Percentiles rank a stretch among this genome's conserved stretches.
Evolutionary conservation across 2,888 invertebrate genomes (phyloP).

Genomic region (Melinaea menophilus): DNA sequence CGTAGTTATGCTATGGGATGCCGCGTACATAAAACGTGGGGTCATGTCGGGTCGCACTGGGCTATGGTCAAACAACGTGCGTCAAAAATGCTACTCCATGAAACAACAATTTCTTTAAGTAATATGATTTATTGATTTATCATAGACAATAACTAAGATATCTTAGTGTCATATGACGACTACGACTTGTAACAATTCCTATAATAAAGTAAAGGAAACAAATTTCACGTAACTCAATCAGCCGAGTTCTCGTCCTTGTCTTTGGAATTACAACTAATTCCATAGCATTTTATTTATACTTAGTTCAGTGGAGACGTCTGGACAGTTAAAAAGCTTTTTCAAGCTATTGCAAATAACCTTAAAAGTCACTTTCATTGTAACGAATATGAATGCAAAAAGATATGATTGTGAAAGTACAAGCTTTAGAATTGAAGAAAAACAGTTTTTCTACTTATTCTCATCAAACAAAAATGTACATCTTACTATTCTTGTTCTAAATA

Average conservation of each 20-base stretch:
- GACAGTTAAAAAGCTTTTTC: too few species aligned
- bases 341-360: too few species aligned
- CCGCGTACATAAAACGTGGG: constrained; percentile 67
- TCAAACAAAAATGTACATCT: too few species aligned
- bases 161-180: neutral
- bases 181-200: neutral
- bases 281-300: constrained; percentile 11
- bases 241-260: constrained; percentile 53
- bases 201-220: constrained; percentile 40
- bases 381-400: too few species aligned
- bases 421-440: too few species aligned
- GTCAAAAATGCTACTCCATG: constrained; percentile 38
- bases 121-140: neutral
- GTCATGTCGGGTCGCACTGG: constrained; percentile 56
- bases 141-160: neutral
- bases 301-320: neutral
- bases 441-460: too few species aligned
- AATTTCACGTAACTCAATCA: constrained; percentile 53
- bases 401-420: too few species aligned
- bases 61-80: constrained; percentile 70
- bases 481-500: too few species aligned
- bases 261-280: constrained; percentile 34
- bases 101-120: neutral
- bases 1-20: constrained; percentile 39
- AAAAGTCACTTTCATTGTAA: too few species aligned